A percentile compares a stretch with the other conserved stretches of the same genome.
phyloP scores from a whole-genome alignment of 1,140 invertebrate species.

The Solenopsis invicta region DNA sequence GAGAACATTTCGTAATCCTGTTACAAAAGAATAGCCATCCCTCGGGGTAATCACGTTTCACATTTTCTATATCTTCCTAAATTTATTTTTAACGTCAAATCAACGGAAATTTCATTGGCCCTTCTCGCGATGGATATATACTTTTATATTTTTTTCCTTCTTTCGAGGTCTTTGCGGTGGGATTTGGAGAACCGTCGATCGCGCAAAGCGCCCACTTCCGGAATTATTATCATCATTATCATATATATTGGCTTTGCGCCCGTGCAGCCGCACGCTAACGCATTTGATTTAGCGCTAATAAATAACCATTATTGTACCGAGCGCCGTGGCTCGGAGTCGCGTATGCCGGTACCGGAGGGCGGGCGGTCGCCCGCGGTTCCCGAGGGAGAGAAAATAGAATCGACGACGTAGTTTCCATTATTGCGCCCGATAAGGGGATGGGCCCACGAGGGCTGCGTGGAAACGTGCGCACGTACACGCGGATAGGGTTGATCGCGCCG shows the following conservation, averaged over 20 bases:
- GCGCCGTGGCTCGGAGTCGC: slow-evolving; percentile 54
- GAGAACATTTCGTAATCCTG: neutral
- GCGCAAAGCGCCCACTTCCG: slow-evolving; percentile 80
- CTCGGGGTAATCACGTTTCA: neutral
- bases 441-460: slow-evolving; percentile 53
- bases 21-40: neutral
- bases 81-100: slow-evolving; percentile 23
- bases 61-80: slow-evolving; percentile 2
- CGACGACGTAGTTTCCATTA: slow-evolving; percentile 86
- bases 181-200: slow-evolving; percentile 52
- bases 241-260: slow-evolving; percentile 83
- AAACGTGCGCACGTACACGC: slow-evolving; percentile 54
- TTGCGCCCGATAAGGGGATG: slow-evolving; percentile 75
- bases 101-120: neutral
- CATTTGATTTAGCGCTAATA: slow-evolving; percentile 87
- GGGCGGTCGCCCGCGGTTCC: slow-evolving; percentile 76
- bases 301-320: slow-evolving; percentile 86
- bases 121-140: neutral
- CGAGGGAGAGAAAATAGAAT: slow-evolving; percentile 86
- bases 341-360: slow-evolving; percentile 61
- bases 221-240: slow-evolving; percentile 86
- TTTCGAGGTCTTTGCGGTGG: neutral
- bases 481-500: slow-evolving; percentile 72
- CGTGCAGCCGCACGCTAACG: slow-evolving; percentile 78
- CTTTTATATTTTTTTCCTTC: neutral